Evolutionary conservation across 1,140 invertebrate genomes (phyloP).

Genomic region (Agraylea sexmaculata): DNA sequence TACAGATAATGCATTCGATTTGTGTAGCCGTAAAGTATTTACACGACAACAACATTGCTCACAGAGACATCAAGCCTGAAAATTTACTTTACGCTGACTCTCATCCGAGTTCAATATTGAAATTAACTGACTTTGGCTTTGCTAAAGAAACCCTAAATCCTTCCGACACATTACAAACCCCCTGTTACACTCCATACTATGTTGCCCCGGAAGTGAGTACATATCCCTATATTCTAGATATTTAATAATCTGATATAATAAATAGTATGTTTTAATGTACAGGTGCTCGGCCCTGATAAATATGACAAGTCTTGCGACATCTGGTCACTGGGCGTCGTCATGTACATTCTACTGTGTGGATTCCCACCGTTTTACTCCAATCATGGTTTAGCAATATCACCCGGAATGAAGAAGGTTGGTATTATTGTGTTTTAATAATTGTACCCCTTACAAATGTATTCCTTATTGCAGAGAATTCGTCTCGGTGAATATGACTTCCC

Average conservation of each 20-base stretch:
- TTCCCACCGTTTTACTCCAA: slow-evolving; percentile 98
- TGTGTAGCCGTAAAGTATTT: slow-evolving; percentile 91
- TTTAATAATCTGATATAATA: slow-evolving; percentile 1
- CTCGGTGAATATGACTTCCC: slow-evolving; percentile 96
- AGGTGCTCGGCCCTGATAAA: slow-evolving; percentile 92
- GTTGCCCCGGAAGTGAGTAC: slow-evolving; percentile 50
- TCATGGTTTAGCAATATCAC: slow-evolving; percentile 91
- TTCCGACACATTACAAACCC: slow-evolving; percentile 85
- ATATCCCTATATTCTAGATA: slow-evolving; percentile 36
- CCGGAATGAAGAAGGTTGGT: slow-evolving; percentile 90
- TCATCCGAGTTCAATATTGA: slow-evolving; percentile 66
- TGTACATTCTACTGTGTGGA: slow-evolving; percentile 93
- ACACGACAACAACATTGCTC: slow-evolving; percentile 92
- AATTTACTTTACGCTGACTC: slow-evolving; percentile 72
- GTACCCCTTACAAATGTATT: background rate
- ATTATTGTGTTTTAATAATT: background rate
- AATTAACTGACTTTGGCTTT: slow-evolving; percentile 99
- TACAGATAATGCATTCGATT: slow-evolving; percentile 88
- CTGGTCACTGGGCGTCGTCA: slow-evolving; percentile 95
- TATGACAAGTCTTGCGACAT: slow-evolving; percentile 99
- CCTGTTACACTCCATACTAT: slow-evolving; percentile 98
- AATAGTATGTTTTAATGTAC: slow-evolving; percentile 22
- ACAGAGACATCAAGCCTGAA: slow-evolving; percentile 92
- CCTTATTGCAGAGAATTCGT: slow-evolving; percentile 56
- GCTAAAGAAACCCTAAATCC: slow-evolving; percentile 90